Conservation (phyloP, 2,797 vertebrate species). For the Myiothlypis chrysogaster region DNA sequence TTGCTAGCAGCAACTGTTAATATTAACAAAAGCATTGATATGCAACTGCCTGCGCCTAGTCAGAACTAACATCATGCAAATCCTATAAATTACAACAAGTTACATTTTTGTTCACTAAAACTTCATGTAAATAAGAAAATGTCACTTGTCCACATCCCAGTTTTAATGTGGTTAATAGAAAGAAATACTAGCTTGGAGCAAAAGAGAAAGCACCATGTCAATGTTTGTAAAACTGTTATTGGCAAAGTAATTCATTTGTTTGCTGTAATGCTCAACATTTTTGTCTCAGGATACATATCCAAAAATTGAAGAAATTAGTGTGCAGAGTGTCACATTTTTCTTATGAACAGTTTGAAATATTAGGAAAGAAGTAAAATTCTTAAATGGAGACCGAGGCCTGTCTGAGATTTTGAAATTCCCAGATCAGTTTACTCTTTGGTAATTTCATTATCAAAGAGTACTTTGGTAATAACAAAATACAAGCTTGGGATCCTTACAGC, state of each 20-base stretch:
- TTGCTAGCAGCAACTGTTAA: neutral
- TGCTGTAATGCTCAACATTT: neutral
- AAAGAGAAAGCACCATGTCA: neutral
- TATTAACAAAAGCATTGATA: neutral
- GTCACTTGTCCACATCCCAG: neutral
- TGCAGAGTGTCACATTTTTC: neutral
- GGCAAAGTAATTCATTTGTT: neutral
- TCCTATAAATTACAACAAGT: neutral
- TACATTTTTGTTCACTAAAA: neutral
- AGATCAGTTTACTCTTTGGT: neutral
- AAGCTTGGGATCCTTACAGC: neutral
- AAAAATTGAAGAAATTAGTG: neutral
- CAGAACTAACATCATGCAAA: neutral
- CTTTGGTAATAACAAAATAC: neutral
- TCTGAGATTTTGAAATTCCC: neutral
- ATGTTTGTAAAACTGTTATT: neutral
- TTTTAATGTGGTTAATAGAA: neutral
- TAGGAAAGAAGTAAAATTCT: neutral
- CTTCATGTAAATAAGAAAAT: neutral
- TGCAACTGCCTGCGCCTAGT: neutral
- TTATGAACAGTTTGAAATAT: neutral
- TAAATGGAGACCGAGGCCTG: neutral
- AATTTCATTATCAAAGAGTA: neutral
- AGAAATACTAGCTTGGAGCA: neutral
- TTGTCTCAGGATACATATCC: neutral